Evolutionary conservation across 2,888 invertebrate genomes (phyloP), one percentile per base, ranked within the genome.

Genomic region (Mactromeris polynyma): DNA sequence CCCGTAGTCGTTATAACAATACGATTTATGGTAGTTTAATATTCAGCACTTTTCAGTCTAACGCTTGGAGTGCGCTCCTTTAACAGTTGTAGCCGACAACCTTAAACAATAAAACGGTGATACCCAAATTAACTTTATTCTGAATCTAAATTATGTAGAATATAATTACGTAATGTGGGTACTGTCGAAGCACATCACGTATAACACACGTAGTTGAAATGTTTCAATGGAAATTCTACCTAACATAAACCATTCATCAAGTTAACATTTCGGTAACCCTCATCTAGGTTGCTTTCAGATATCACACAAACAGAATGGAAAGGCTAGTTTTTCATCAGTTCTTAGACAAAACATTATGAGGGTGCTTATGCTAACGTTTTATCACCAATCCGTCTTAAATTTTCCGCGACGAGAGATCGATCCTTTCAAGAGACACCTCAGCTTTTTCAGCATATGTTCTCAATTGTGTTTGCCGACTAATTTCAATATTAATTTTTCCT

Each of bases 381-480:
- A 86, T 36, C 89, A 81, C 81, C 86, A 80, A 40, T 84, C 31
- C 54, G 89, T 87, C 83, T 83, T 89, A 85, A 89, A 85, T 89
- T 87, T 86, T 58, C 86, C 51, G 69, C 91, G 88, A 88, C 82
- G 81, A 83, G 85, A 80, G 88, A 91, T 83, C 81, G 51, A 85
- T 77, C 64, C 58, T 87, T 88, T 87, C 58, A 79, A 78, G 38
- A 88, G 84, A 89, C 88, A 88, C 81, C 86, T 86, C 80, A 81
- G 69, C 64, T 81, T 82, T 92, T 88, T 88, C 83, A 89, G 86
- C 91, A 92, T 92, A 92, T 92, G 91, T 92, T 90, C 86, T 87
- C 89, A 90, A 90, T 89, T 89, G 91, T 89, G 87, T 89, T 89
- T 87, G 89, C 87, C 83, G 77, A 87, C 85, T 92, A 90, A 92